Percentiles rank a stretch among this genome's conserved stretches.
phyloP scores from a whole-genome alignment of 2,888 invertebrate genomes.

The Torymus texanus region DNA sequence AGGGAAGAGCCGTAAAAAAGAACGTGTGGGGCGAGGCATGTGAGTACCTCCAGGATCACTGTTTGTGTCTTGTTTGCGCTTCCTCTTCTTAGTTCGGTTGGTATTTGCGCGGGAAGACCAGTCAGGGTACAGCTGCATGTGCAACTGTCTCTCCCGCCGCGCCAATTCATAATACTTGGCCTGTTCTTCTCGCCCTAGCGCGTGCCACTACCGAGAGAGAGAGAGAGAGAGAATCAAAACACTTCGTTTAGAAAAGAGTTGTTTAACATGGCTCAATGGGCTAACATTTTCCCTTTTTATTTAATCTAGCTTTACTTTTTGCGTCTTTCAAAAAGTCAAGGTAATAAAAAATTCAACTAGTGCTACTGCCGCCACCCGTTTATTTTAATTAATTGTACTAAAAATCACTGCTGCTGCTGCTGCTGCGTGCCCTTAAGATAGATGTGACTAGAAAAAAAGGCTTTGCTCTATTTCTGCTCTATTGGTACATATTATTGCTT shows the following conservation, averaged over 20 bases:
- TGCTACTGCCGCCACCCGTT: slow-evolving; percentile 74
- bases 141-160: slow-evolving; percentile 97
- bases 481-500: slow-evolving; percentile 39
- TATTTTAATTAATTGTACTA: slow-evolving; percentile 41
- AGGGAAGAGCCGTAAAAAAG: slow-evolving; percentile 35
- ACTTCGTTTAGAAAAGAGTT: slow-evolving; percentile 67
- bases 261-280: slow-evolving; percentile 60
- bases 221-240: slow-evolving; percentile 74
- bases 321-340: slow-evolving; percentile 40
- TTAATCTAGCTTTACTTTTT: background rate
- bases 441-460: slow-evolving; percentile 51
- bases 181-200: slow-evolving; percentile 99
- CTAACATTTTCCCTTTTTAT: slow-evolving; percentile 54
- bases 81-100: slow-evolving; percentile 99
- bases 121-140: slow-evolving; percentile 99
- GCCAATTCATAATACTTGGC: slow-evolving; percentile 99
- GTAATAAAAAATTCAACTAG: slow-evolving; percentile 65
- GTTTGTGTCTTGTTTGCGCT: slow-evolving; percentile 98
- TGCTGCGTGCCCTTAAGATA: slow-evolving; percentile 66
- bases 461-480: slow-evolving; percentile 46
- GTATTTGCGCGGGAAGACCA: slow-evolving; percentile 99
- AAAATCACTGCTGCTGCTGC: slow-evolving; percentile 14
- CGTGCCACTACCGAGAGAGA: slow-evolving; percentile 92
- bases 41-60: slow-evolving; percentile 90
- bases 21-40: slow-evolving; percentile 73